Conservation (phyloP, 2,888 invertebrate species). For the Polydrusus pterygomalis region DNA sequence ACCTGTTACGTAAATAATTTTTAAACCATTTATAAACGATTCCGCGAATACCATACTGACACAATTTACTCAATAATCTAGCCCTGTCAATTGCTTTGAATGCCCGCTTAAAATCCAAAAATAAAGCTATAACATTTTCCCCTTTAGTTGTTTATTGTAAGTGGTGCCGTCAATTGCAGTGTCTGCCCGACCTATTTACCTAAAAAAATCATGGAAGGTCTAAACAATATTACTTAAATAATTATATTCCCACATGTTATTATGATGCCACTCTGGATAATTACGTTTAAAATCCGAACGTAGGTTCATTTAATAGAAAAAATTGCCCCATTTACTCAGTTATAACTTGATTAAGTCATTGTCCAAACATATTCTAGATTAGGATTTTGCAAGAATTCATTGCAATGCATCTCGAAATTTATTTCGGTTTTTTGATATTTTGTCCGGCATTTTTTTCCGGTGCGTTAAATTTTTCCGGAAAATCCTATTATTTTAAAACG, state of each 20-base stretch:
- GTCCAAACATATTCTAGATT: background rate
- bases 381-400: conserved; percentile 19
- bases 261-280: conserved; percentile 11
- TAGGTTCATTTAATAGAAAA: conserved; percentile 42
- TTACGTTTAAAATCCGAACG: conserved; percentile 25
- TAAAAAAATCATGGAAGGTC: background rate
- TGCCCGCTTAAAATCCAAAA: no score
- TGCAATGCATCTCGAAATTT: conserved; percentile 14
- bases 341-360: conserved; percentile 26
- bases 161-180: background rate
- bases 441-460: conserved; percentile 2
- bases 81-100: no score
- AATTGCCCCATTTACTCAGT: conserved; percentile 44
- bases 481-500: conserved; percentile 64
- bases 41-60: no score
- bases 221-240: conserved; percentile 12
- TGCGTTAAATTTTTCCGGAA: conserved; percentile 51
- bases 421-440: conserved; percentile 15
- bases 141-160: no score
- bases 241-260: conserved; percentile 19
- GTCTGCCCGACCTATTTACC: background rate
- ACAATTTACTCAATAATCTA: no score
- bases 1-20: no score
- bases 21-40: no score
- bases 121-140: no score